Base-by-base conservation (phyloP, 92 coral and sea anemone species). In the Siderastrea radians region DNA sequence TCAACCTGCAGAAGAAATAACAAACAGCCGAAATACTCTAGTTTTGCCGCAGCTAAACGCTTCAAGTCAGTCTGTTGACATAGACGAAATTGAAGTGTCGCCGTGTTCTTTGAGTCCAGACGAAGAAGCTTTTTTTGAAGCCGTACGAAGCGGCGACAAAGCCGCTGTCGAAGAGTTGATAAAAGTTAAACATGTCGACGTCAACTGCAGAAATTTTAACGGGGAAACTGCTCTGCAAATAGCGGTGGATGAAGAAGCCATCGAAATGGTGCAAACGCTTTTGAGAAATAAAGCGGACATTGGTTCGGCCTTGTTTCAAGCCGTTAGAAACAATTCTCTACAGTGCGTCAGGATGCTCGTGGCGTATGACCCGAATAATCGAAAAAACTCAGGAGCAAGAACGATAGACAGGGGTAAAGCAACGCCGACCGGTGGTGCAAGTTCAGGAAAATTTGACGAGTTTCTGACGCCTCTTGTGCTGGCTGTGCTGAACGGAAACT, bases 171-270 rank as follows among this genome's bases (percentile, higher is more conserved):
- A 89, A 60, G 74, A 75, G 7, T 85, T 85, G 49, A 80, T 94
- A 45, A 67, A 50, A 11, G 86, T 75, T 38, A 80, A 81, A 60
- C 57, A 38, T 2, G 88, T 96, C 9, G 81, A 89, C 16, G 90
- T 91, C 14, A 81, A 96, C 70, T 92, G 96, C 67, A 86, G 82
- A 19, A 93, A 96, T 75, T 46, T 64, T 26, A 83, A 89, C 17
- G 99, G 99, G 10, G 89, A 85, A 50, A 96, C 96, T 1, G 95
- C 88, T 0, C 67, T 96, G 51, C 98, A 96, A 79, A 93, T 93
- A 66, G 98, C 99, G 13, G 94, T 94, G 6, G 83, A 94, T 38
- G 82, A 77, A n/a, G 82, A 90, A 57, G 81, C 81, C 49, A 67
- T 80, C 38, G 87, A 91, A 1, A 87, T 94, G 60, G 81, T 93